Base-by-base conservation (phyloP, 2,888 invertebrate genomes). In the Mythimna impura region DNA sequence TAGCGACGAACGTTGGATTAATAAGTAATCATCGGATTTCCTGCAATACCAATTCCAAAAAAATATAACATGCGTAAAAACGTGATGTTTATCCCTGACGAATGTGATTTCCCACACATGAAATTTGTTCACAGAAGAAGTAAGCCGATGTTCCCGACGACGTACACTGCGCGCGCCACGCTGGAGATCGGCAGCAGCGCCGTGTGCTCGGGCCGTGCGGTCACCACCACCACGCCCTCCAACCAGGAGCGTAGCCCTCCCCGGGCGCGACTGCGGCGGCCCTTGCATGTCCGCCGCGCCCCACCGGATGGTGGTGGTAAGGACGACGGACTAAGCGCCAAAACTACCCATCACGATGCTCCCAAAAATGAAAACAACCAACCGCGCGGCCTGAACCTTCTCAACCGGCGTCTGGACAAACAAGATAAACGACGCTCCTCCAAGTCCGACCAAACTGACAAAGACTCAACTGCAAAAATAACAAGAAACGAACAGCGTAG, bases 181-280 rank as follows among this genome's bases (percentile, higher is more conserved):
- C 94, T 96, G 86, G 96, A 96, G 93, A 96, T 96, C 90, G 96
- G 95, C 91, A 94, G 94, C 92, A 93, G 94, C 91, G 92, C 93
- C 89, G 95, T 94, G 91, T 89, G 95, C 90, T 92, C 94, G 92
- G 95, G 95, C 93, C 96, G 96, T 93, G 95, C 96, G 90, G 94
- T 95, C 93, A 95, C 96, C 92, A 94, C 94, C 93, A 95, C 96
- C 92, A 94, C 96, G 89, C 93, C 96, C 80, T 95, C 96, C 92
- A 94, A 95, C 92, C 96, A 96, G 96, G 96, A 96, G 95, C 94
- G 96, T 95, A 94, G 90, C 75, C 66, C 77, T 20, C 73, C 71
- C 70, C 62, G 62, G 14, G 50, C 25, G 72, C 64, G 61, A 60
- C 69, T 68, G 30, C 30, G 54, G 69, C 40, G 8, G 0, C 54